Base-by-base conservation (phyloP, 2,888 invertebrate genomes). In the Villa cingulata region DNA sequence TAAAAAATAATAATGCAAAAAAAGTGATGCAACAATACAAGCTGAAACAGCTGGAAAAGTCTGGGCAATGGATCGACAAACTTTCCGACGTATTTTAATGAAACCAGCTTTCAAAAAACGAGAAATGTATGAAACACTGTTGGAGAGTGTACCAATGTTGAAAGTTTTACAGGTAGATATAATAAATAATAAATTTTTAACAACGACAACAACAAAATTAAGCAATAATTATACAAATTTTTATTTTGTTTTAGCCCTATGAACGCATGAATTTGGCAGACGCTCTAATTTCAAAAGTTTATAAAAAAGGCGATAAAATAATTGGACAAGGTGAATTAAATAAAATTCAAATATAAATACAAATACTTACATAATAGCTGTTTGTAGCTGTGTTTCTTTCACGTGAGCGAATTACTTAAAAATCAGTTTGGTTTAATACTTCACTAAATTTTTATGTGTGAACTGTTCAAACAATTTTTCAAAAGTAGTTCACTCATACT, bases 51-150 rank as follows among this genome's bases (percentile, higher is more conserved):
- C 80, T 34, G 96, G 96, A 49, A 81, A 86, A 37, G 76, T 97
- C n/a, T 97, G 96, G 96, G 95, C 94, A 56, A 91, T 96, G 94
- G 95, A 95, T 71, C 82, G 96, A 51, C 86, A 86, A 70, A 95
- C 94, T 53, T 96, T 96, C 78, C 83, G 95, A 61, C 84, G 92
- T 65, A 96, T 97, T 63, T 79, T 97, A 58, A 78, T 97, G 58
- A 96, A 95, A 76, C 90, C 88, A 62, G 96, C 96, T 56, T 95
- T 91, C 76, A 91, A 86, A 73, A 97, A 96, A 72, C 81, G 96
- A 74, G 92, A 92, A 80, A 89, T 94, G 81, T 96, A 96, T 72
- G 96, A 96, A 70, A 75, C 81, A 62, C 80, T 97, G 57, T 80
- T 97, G 63, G 90, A 96, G 69, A 82, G 80, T 70, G 95, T 96